Evolutionary conservation across 2,888 invertebrate genomes (phyloP), one percentile per base, ranked within the genome.

Genomic region (Volucella zonaria): DNA sequence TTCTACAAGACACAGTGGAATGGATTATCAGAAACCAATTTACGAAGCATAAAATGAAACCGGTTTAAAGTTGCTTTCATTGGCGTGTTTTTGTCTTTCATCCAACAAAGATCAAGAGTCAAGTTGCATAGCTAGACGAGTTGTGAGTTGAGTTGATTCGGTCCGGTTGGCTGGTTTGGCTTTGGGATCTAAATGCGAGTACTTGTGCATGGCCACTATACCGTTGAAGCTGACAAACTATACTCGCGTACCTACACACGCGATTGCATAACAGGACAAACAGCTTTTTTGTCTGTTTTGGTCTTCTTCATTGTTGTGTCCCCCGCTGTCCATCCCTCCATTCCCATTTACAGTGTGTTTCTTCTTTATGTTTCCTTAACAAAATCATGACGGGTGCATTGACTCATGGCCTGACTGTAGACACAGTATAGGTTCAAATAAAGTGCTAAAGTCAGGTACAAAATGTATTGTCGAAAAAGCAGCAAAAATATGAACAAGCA

Each of bases 51-150:
- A 45, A 62, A 59, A 59, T 74, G 49, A 43, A 80, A 80, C 80
- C 75, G 75, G 80, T 80, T 80, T 51, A 68, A 58, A 56, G 38
- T 67, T 68, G 62, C 51, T 45, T 80, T 56, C 43, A 51, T 66
- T 68, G 38, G 8, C 66, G 11, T 74, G 31, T 31, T 31, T 47
- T n/a, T 8, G 38, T 8, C 58, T 23, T 47, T n/a, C 8, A 58
- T 12, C 70, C 71, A 68, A 74, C 67, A 73, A 80, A 71, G 81
- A 82, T 82, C 76, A 82, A 82, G 42, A 76, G 81, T 76, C 81
- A 76, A 71, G 64, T 71, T 66, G 76, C 43, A 61, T 23, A 11
- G 49, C 66, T 59, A 76, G 40, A 73, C 71, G 15, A 8, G 51
- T 43, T 73, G 8, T 18, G 11, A 31, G 12, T 54, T 12, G 38